These are phyloP conservation scores for Galbula dea DNA, from an alignment of 2,113 vertebrate genomes.

Conservation along the genomic window DNA sequence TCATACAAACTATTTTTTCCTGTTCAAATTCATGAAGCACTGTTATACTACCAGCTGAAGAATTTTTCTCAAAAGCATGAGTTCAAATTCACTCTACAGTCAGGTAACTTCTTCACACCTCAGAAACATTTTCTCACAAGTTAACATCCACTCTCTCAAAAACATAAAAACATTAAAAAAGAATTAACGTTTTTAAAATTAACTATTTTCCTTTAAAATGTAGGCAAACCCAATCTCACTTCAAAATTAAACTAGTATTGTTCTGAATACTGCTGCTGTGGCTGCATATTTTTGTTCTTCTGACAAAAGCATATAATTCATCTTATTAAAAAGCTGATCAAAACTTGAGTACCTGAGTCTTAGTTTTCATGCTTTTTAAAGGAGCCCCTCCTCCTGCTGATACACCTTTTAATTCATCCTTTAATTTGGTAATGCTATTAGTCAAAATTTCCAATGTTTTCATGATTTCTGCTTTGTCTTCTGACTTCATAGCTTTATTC, in stretches of 20 bases:
- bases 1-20: background rate
- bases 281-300: background rate
- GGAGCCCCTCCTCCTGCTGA: constrained; percentile 73
- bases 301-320: background rate
- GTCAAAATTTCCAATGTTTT: constrained; percentile 87
- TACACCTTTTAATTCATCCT: constrained; percentile 91
- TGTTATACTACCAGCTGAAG: background rate
- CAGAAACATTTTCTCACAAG: background rate
- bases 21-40: background rate
- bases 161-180: background rate
- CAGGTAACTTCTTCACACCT: background rate
- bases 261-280: background rate
- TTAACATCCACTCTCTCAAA: background rate
- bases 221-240: background rate
- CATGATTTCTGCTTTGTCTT: constrained; percentile 96
- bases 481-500: constrained; percentile 91
- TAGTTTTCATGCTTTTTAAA: constrained; percentile 84
- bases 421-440: constrained; percentile 93
- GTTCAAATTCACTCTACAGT: background rate
- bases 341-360: constrained; percentile 83
- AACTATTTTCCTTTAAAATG: background rate
- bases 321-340: background rate
- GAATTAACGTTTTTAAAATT: background rate
- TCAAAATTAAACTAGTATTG: background rate
- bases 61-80: background rate